Conservation (phyloP, 2,113 vertebrate genomes). For the Sylvilagus bachmani region DNA sequence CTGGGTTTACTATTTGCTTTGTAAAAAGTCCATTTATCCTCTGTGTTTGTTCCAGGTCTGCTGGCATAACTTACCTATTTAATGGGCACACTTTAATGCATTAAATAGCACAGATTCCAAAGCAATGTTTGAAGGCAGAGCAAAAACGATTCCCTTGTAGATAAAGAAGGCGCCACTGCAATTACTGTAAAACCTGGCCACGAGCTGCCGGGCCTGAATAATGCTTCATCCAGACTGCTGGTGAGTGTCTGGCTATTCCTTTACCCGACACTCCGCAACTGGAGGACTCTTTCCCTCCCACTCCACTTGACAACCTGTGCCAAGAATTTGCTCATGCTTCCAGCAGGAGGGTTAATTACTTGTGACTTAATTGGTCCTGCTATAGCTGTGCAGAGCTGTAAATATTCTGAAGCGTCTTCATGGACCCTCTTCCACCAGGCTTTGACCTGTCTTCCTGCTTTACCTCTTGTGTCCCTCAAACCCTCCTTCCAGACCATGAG, state of each 20-base stretch:
- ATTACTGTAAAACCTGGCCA: conserved; percentile 73
- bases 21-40: conserved; percentile 65
- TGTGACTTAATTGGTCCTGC: conserved; percentile 58
- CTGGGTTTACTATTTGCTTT: conserved; percentile 67
- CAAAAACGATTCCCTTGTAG: conserved; percentile 67
- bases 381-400: neutral
- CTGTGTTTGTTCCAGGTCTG: conserved; percentile 9
- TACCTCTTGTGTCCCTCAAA: neutral
- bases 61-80: conserved; percentile 60
- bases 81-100: conserved; percentile 55
- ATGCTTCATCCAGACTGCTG: conserved; percentile 53
- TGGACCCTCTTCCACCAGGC: neutral
- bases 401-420: neutral
- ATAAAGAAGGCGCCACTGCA: conserved; percentile 79
- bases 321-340: conserved; percentile 68
- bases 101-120: conserved; percentile 69
- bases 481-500: neutral
- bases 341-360: conserved; percentile 68
- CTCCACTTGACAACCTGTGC: conserved; percentile 32
- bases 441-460: conserved; percentile 27
- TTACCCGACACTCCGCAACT: neutral
- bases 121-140: neutral
- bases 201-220: conserved; percentile 10
- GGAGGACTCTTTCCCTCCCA: conserved; percentile 52
- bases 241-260: conserved; percentile 53